Evolutionary conservation across 1,140 invertebrate species (phyloP).

Genomic region (Antheraea mylitta): DNA sequence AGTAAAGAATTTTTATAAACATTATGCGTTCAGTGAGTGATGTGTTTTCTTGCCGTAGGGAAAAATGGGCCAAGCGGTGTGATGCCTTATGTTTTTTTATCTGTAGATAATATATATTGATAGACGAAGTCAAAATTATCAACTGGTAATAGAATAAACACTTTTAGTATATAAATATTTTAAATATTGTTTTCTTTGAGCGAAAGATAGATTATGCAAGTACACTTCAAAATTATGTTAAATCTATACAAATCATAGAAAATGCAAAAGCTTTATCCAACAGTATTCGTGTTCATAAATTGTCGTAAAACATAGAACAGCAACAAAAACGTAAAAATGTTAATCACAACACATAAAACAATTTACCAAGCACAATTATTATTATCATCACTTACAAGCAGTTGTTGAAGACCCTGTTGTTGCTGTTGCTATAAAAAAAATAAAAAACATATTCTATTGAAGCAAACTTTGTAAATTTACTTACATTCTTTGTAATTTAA

Average conservation of each 20-base stretch:
- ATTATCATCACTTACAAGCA: conserved; percentile 80
- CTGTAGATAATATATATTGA: too few relatives aligned
- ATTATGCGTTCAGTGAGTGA: too few relatives aligned
- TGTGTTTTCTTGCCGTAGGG: too few relatives aligned
- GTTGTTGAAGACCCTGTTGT: conserved; percentile 82
- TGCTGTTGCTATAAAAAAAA: conserved; percentile 77
- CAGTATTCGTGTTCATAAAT: background rate
- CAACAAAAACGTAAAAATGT: conserved; percentile 40
- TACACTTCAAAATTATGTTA: background rate
- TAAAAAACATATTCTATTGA: conserved; percentile 8
- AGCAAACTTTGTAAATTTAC: background rate
- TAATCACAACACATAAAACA: conserved; percentile 66
- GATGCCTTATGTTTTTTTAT: too few relatives aligned
- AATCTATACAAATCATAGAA: conserved; percentile 8
- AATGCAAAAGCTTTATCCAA: conserved; percentile 27
- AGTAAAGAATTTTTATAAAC: too few relatives aligned
- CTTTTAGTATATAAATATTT: too few relatives aligned
- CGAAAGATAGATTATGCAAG: too few relatives aligned
- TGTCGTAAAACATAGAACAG: background rate
- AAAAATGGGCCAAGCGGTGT: too few relatives aligned
- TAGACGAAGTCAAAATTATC: too few relatives aligned
- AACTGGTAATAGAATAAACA: too few relatives aligned
- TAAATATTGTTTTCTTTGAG: too few relatives aligned
- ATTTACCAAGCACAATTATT: conserved; percentile 53
- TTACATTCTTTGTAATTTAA: background rate